A percentile compares a stretch with the other conserved stretches of the same genome.
Conservation (phyloP, 2,888 invertebrate species). For the Eulithis prunata region DNA sequence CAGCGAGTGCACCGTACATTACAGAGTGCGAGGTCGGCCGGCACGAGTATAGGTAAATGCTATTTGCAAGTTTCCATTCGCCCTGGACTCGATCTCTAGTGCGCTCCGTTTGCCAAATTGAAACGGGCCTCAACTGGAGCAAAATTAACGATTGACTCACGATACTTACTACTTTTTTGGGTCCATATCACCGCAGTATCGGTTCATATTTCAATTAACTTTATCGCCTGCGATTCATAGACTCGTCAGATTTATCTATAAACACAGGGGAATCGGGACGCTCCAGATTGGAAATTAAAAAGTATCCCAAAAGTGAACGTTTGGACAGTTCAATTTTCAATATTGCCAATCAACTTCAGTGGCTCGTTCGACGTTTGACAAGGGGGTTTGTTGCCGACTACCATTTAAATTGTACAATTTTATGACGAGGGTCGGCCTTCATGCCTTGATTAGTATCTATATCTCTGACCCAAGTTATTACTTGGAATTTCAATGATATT, state of each 20-base stretch:
- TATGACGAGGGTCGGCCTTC: slow-evolving; percentile 61
- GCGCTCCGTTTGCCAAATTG: slow-evolving; percentile 74
- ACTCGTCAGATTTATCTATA: slow-evolving; percentile 57
- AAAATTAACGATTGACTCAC: slow-evolving; percentile 63
- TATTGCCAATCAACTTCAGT: slow-evolving; percentile 69
- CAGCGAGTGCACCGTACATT: slow-evolving; percentile 64
- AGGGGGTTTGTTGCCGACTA: slow-evolving; percentile 53
- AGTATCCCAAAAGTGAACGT: slow-evolving; percentile 61
- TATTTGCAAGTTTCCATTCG: slow-evolving; percentile 73
- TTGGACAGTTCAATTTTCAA: slow-evolving; percentile 69
- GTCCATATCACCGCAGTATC: slow-evolving; percentile 33
- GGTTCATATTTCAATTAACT: slow-evolving; percentile 51
- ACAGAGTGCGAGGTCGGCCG: slow-evolving; percentile 57
- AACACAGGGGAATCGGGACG: slow-evolving; percentile 49
- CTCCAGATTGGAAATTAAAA: slow-evolving; percentile 62
- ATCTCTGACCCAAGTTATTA: slow-evolving; percentile 44
- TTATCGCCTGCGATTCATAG: slow-evolving; percentile 46
- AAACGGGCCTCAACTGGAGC: slow-evolving; percentile 66
- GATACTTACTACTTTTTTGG: slow-evolving; percentile 56
- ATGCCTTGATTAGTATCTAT: slow-evolving; percentile 56
- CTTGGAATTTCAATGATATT: slow-evolving; percentile 48
- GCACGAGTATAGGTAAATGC: slow-evolving; percentile 64
- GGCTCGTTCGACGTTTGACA: slow-evolving; percentile 61
- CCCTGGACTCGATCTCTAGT: slow-evolving; percentile 59
- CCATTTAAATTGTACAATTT: slow-evolving; percentile 68